Evolutionary conservation across 2,113 vertebrate genomes (phyloP).

Genomic region (Pteruthius melanotis): DNA sequence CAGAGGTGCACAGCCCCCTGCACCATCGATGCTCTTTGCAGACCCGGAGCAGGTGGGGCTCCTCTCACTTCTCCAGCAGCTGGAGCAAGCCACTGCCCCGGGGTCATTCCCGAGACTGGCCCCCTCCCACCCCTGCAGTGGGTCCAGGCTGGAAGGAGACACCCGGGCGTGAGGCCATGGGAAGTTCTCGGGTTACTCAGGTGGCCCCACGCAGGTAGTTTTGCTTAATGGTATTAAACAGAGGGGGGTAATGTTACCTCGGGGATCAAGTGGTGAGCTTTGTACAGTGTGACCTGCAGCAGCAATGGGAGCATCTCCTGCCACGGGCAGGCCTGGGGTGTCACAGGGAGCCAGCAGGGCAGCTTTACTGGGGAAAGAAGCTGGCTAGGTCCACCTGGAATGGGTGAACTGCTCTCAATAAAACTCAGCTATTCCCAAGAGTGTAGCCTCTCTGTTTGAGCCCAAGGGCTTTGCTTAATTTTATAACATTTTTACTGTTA

Average conservation of each 20-base stretch:
- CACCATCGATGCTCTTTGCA: fast-evolving
- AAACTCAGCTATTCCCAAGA: neutral
- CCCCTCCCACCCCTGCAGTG: neutral
- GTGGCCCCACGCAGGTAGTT: neutral
- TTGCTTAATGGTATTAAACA: slow-evolving; percentile 43
- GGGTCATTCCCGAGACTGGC: fast-evolving
- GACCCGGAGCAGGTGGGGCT: neutral
- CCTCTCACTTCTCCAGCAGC: neutral
- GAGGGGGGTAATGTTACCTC: slow-evolving; percentile 4
- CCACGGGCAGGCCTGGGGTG: neutral
- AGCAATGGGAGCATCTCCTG: neutral
- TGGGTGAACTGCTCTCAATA: fast-evolving
- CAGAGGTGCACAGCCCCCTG: neutral
- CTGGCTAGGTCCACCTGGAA: neutral
- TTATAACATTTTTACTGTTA: neutral
- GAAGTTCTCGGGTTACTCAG: neutral
- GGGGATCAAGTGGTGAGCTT: neutral
- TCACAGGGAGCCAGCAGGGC: fast-evolving
- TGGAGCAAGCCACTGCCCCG: neutral
- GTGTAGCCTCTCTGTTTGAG: neutral
- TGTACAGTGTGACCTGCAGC: neutral
- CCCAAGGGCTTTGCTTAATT: neutral
- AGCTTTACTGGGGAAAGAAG: neutral
- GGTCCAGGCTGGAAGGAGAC: neutral
- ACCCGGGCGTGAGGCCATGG: neutral